Conservation (phyloP, 2,113 vertebrate genomes). For the Paratilapia polleni region DNA sequence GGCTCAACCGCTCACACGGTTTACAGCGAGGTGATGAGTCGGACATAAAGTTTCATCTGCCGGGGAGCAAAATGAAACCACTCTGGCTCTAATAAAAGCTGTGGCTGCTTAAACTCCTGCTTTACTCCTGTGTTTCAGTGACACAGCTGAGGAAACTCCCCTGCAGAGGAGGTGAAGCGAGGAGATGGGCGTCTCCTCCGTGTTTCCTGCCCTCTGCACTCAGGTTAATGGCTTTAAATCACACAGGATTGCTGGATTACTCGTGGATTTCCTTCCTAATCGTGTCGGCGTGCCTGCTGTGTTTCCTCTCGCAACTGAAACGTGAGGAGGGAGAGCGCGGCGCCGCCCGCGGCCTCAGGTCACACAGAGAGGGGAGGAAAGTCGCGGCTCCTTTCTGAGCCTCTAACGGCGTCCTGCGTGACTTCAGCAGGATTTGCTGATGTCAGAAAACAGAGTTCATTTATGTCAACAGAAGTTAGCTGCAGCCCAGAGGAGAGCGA, state of each 20-base stretch:
- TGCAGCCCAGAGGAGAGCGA: neutral
- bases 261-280: conserved; percentile 71
- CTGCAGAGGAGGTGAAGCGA: neutral
- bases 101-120: too few relatives aligned
- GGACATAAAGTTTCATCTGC: neutral
- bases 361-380: too few relatives aligned
- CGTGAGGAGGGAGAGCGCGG: neutral
- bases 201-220: neutral
- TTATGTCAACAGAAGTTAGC: neutral
- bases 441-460: neutral
- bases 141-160: neutral
- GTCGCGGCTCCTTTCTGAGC: too few relatives aligned
- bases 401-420: neutral
- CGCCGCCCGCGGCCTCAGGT: too few relatives aligned
- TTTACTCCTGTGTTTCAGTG: neutral
- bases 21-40: too few relatives aligned
- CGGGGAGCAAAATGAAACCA: neutral
- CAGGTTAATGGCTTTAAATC: conserved; percentile 70
- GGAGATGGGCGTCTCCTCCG: neutral
- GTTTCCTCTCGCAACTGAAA: conserved; percentile 24
- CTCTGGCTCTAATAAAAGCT: neutral
- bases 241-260: conserved; percentile 74
- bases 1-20: too few relatives aligned
- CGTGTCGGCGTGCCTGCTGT: conserved; percentile 6
- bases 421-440: neutral